Percentiles rank a stretch among this genome's conserved stretches.
These are phyloP conservation scores for Resseliella maxima DNA, from an alignment of 2,888 invertebrate species.

Conservation along the genomic window DNA sequence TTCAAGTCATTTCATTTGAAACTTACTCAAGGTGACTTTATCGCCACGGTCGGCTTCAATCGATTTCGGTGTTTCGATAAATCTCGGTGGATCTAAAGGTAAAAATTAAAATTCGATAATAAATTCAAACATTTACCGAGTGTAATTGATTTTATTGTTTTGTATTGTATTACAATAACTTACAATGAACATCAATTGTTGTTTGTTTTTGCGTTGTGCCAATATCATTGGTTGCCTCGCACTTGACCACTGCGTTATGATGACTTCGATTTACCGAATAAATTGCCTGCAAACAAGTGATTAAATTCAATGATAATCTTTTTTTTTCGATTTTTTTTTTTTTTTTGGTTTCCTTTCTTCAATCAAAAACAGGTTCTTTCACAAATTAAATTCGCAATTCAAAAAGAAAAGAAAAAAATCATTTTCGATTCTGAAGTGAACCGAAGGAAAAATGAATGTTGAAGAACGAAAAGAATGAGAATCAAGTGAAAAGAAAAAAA, in stretches of 20 bases:
- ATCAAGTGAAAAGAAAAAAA: constrained; percentile 8
- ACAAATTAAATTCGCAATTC: constrained; percentile 19
- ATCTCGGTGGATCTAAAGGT: constrained; percentile 82
- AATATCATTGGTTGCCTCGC: constrained; percentile 92
- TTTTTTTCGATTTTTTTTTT: too few species aligned
- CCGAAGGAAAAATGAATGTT: too few species aligned
- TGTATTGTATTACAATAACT: constrained; percentile 68
- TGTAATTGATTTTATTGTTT: not conserved
- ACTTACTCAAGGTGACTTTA: constrained; percentile 80
- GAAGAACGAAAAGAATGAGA: not conserved
- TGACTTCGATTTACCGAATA: constrained; percentile 84
- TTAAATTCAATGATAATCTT: constrained; percentile 24
- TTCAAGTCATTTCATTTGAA: too few species aligned
- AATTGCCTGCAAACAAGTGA: constrained; percentile 70
- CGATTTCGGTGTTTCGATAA: constrained; percentile 79
- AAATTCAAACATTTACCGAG: not conserved
- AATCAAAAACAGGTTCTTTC: not conserved
- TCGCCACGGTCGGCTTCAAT: constrained; percentile 85
- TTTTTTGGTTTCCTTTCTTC: too few species aligned
- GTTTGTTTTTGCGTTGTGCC: constrained; percentile 90
- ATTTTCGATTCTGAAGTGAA: not conserved
- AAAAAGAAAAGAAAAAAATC: too few species aligned
- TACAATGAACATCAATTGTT: constrained; percentile 89
- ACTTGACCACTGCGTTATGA: constrained; percentile 88
- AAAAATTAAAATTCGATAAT: constrained; percentile 56